phyloP scores from a whole-genome alignment of 2,113 vertebrate genomes.

The Pangasianodon hypophthalmus region DNA sequence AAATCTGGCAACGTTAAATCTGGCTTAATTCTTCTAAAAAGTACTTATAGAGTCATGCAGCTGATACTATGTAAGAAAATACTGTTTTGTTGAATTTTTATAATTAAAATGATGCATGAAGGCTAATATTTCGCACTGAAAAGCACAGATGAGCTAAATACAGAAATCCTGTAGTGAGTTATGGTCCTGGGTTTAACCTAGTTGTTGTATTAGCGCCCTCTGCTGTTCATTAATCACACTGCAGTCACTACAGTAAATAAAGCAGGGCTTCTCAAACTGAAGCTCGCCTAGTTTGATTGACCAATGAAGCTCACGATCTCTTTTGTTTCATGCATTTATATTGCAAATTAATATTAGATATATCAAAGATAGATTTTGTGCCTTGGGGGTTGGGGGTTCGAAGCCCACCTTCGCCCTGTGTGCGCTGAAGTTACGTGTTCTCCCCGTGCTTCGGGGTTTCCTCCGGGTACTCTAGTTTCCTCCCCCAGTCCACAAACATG shows the following conservation, averaged over 20 bases:
- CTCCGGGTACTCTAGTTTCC: too few species aligned
- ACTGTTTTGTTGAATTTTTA: not conserved
- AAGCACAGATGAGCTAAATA: not conserved
- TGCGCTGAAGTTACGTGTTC: too few species aligned
- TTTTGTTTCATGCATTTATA: not conserved
- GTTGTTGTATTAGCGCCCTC: conserved; percentile 1
- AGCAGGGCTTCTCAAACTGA: not conserved
- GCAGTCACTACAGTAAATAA: not conserved
- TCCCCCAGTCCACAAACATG: too few species aligned
- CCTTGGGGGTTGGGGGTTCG: not conserved
- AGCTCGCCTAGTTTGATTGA: not conserved
- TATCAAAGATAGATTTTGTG: not conserved
- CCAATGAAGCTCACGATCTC: not conserved
- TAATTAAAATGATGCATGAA: not conserved
- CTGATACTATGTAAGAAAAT: not conserved
- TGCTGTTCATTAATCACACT: not conserved
- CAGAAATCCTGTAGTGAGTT: not conserved
- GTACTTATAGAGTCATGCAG: not conserved
- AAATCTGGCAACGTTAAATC: not conserved
- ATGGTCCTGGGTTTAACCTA: not conserved
- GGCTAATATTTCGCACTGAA: not conserved
- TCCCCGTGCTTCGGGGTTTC: too few species aligned
- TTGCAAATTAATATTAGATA: not conserved
- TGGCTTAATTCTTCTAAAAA: not conserved
- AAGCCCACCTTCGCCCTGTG: too few species aligned